These are phyloP conservation scores for Thysanoteuthis rhombus DNA, from an alignment of 2,888 invertebrate species.

Conservation along the genomic window DNA sequence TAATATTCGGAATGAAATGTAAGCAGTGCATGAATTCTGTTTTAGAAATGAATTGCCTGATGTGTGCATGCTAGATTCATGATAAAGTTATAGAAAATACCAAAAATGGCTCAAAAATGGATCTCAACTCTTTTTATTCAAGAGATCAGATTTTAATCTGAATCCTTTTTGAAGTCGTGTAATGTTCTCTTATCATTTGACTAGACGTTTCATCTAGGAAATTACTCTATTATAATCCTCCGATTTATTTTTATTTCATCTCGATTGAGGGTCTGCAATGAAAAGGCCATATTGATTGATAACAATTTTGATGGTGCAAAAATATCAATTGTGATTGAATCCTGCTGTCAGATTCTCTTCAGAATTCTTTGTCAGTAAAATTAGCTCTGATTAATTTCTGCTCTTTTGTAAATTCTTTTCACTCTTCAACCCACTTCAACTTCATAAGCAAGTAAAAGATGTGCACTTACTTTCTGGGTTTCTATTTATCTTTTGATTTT, in stretches of 20 bases:
- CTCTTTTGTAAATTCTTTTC: background rate
- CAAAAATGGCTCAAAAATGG: background rate
- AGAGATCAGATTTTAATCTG: background rate
- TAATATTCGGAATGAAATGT: background rate
- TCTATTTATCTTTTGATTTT: background rate
- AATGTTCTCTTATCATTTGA: background rate
- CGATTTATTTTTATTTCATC: background rate
- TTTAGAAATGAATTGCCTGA: conserved; percentile 12
- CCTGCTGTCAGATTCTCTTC: background rate
- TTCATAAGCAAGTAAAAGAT: background rate
- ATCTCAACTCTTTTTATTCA: background rate
- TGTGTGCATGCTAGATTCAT: background rate
- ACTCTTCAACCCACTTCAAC: background rate
- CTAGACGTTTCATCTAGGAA: background rate
- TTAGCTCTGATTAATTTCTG: background rate
- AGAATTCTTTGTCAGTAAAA: background rate
- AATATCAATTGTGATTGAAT: background rate
- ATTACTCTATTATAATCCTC: background rate
- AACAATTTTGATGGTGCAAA: background rate
- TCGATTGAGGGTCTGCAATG: background rate
- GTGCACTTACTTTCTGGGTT: background rate
- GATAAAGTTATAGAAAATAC: background rate
- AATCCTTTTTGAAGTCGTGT: background rate
- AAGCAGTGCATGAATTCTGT: background rate
- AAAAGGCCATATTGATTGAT: background rate